A percentile compares a stretch with the other conserved stretches of the same genome.
phyloP scores from a whole-genome alignment of 2,888 invertebrate genomes.

The Stenolophus ochropezus region DNA sequence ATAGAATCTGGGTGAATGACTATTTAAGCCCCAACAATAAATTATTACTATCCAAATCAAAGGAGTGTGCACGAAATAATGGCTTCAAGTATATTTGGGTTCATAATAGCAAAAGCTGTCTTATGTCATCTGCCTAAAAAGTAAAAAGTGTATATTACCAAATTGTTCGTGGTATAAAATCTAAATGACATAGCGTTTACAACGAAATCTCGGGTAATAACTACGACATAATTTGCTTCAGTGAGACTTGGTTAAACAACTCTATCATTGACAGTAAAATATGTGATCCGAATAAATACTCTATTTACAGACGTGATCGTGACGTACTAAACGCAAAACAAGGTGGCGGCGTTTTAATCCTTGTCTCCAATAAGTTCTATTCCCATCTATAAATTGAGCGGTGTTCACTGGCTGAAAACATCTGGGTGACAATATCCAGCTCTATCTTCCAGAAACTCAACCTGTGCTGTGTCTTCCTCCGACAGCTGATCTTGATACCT shows the following conservation, averaged over 20 bases:
- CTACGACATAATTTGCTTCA: no score
- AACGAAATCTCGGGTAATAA: background rate
- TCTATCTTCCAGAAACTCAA: background rate
- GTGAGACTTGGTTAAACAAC: no score
- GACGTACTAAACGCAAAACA: background rate
- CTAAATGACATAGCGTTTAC: background rate
- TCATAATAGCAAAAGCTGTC: no score
- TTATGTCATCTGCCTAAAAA: no score
- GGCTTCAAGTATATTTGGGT: no score
- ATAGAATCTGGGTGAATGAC: no score
- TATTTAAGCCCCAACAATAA: no score
- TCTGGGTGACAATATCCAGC: background rate
- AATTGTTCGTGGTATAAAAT: background rate
- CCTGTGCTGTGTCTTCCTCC: background rate
- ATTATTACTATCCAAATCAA: no score
- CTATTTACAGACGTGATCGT: background rate
- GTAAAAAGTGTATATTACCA: background rate
- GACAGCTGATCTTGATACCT: no score
- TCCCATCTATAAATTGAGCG: background rate
- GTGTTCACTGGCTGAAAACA: background rate
- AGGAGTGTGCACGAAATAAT: no score
- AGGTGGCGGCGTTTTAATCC: background rate
- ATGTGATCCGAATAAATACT: background rate
- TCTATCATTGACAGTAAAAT: background rate
- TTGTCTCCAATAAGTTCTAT: background rate